Evolutionary conservation across 2,113 vertebrate species (phyloP).

Genomic region (Amblyopsis rosae): DNA sequence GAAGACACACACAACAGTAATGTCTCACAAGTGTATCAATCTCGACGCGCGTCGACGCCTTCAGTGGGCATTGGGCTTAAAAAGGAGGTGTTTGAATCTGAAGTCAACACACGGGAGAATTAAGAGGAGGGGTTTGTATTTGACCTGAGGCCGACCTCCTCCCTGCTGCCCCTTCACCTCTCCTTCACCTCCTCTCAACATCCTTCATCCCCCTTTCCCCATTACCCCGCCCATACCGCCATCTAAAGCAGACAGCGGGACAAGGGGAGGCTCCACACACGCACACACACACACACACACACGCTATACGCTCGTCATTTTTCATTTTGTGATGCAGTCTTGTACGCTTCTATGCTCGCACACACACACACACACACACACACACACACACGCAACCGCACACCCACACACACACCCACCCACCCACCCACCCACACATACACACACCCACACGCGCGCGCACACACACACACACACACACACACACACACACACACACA

Average conservation of each 20-base stretch:
- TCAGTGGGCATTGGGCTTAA: too few species aligned
- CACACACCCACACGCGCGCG: constrained; percentile 27
- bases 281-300: constrained; percentile 33
- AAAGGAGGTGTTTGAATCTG: background rate
- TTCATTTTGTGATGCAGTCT: constrained; percentile 9
- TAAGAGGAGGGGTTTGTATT: constrained; percentile 61
- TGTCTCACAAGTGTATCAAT: too few species aligned
- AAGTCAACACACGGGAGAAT: background rate
- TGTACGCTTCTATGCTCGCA: constrained; percentile 29
- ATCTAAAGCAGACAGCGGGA: constrained; percentile 51
- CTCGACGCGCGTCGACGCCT: too few species aligned
- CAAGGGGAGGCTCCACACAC: constrained; percentile 30
- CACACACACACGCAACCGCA: too few species aligned
- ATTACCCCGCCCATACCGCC: constrained; percentile 37
- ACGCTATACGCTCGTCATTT: background rate
- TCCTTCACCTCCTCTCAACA: constrained; percentile 73
- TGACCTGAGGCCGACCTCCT: constrained; percentile 76
- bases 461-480: constrained; percentile 35
- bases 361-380: background rate
- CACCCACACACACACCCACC: too few species aligned
- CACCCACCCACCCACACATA: constrained; percentile 32
- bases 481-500: constrained; percentile 22
- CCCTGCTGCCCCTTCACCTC: constrained; percentile 73
- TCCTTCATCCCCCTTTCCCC: constrained; percentile 61
- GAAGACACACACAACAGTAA: too few species aligned